phyloP scores from a whole-genome alignment of 1,140 invertebrate species.

The Conus ventricosus region DNA sequence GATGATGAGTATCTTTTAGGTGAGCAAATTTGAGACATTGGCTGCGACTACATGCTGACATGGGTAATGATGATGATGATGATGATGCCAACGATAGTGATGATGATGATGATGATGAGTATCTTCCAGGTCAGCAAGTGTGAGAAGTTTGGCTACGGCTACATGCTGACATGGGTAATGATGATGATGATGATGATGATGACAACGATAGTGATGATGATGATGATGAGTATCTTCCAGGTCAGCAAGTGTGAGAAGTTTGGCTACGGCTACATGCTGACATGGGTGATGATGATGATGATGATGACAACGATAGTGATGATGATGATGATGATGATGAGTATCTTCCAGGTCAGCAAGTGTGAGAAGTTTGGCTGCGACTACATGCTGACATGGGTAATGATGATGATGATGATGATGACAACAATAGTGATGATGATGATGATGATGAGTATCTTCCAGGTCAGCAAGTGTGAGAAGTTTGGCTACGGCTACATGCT shows the following conservation, averaged over 20 bases:
- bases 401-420: background rate
- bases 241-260: constrained; percentile 75
- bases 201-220: background rate
- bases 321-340: too few relatives aligned
- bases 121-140: constrained; percentile 70
- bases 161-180: constrained; percentile 71
- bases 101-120: background rate
- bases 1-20: constrained; percentile 56
- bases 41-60: too few relatives aligned
- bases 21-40: constrained; percentile 75
- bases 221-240: constrained; percentile 44
- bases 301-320: background rate
- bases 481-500: constrained; percentile 74
- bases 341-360: constrained; percentile 69
- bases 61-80: too few relatives aligned
- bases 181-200: background rate
- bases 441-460: background rate
- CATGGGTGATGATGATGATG: background rate
- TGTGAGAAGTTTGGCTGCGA: constrained; percentile 76
- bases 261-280: constrained; percentile 72
- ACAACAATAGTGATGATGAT: background rate
- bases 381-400: constrained; percentile 72
- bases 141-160: constrained; percentile 76
- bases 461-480: constrained; percentile 75
- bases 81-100: background rate